These are phyloP conservation scores for Oryzias woworae DNA, from an alignment of 2,113 vertebrate species.

Conservation along the genomic window DNA sequence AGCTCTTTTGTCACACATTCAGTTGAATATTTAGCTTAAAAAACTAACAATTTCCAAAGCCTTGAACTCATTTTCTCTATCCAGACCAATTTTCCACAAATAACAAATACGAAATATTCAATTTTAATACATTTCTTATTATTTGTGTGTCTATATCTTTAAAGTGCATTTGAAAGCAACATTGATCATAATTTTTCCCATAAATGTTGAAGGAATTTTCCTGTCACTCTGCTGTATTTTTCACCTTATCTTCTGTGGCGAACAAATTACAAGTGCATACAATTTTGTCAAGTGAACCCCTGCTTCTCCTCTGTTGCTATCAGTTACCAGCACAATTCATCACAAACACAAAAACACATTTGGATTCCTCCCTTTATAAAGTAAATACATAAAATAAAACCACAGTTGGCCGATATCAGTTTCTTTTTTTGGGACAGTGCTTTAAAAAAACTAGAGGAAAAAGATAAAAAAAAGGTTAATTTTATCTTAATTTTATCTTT, in stretches of 20 bases:
- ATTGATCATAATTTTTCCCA: slow-evolving; percentile 1
- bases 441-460: slow-evolving; percentile 26
- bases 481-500: neutral
- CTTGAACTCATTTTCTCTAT: too few species aligned
- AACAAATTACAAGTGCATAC: slow-evolving; percentile 68
- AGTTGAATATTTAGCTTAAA: too few species aligned
- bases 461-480: too few species aligned
- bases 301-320: slow-evolving; percentile 31
- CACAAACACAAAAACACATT: slow-evolving; percentile 43
- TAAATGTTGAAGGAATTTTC: neutral
- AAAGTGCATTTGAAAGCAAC: slow-evolving; percentile 12
- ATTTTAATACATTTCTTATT: neutral
- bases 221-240: neutral
- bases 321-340: slow-evolving; percentile 16
- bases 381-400: slow-evolving; percentile 47
- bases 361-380: slow-evolving; percentile 49
- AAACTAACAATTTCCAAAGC: too few species aligned
- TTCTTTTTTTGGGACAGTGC: slow-evolving; percentile 36
- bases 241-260: slow-evolving; percentile 26
- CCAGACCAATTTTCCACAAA: too few species aligned
- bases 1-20: too few species aligned
- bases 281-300: slow-evolving; percentile 64
- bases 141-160: neutral
- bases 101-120: neutral
- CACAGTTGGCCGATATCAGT: slow-evolving; percentile 33